Base-by-base conservation (phyloP, 2,797 vertebrate genomes). In the Phaenicophaeus curvirostris region DNA sequence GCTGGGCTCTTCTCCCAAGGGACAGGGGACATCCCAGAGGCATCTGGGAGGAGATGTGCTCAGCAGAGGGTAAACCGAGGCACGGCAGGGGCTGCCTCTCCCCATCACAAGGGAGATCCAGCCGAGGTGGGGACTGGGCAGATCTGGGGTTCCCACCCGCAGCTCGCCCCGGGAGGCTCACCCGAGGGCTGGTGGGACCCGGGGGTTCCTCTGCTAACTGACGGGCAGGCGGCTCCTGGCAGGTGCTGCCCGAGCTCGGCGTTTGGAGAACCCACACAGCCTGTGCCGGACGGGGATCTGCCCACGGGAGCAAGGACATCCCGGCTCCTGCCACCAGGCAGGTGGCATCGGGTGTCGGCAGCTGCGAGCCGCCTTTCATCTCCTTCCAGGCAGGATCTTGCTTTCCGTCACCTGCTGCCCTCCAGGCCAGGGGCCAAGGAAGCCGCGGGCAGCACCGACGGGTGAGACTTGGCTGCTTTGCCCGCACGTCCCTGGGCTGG, bases 401-500 rank as follows among this genome's bases (percentile, higher is more conserved):
- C 89, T 91, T 97, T 94, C 95, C 86, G 12, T 94, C 96, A 96
- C 96, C 95, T 95, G 93, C 96, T 94, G 89, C 95, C 94, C 82
- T 65, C 84, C 55, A 35, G 89, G 95, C 72, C 16, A 6, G 25
- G 7, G 68, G 93, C 95, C 96, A 96, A 93, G 89, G 30, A 72
- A 87, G 51, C 54, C 5, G 9, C 4, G 8, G 75, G 79, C 84
- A 82, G 77, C 28, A 71, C 85, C 33, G 73, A 74, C 93, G 92
- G 93, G 87, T 2, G 35, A 79, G 91, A 93, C 78, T 41, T 54
- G 72, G 75, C 55, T 15, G 10, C 83, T 76, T 35, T 92, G 76
- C 87, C 90, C 21, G 28, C 91, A 82, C 5, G 93, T 96, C 89
- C 93, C 77, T 73, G 5, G 48, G 72, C 74, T 25, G 42, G 37